These are phyloP conservation scores for Philonicus albiceps DNA, from an alignment of 2,888 invertebrate genomes.

Conservation along the genomic window DNA sequence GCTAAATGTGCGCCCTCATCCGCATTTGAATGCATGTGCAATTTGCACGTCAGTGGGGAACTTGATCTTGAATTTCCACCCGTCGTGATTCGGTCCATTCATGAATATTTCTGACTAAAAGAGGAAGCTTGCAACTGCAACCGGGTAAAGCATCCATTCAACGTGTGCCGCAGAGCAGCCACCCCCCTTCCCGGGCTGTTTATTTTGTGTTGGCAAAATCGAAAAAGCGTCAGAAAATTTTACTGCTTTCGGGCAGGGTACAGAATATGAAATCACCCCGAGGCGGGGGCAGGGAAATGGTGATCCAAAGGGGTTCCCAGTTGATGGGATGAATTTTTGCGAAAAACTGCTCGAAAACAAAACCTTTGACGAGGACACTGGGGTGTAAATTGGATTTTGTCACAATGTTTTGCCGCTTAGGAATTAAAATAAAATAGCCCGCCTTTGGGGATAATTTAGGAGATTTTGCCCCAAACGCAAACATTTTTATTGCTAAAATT, in stretches of 20 bases:
- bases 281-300: too few species aligned
- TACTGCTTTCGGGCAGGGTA: not conserved
- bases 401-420: not conserved
- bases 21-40: not conserved
- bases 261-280: constrained; percentile 5
- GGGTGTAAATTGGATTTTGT: not conserved
- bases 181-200: not conserved
- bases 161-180: not conserved
- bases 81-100: not conserved
- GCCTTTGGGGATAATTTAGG: not conserved
- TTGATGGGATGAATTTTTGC: not conserved
- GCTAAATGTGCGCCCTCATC: not conserved
- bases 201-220: not conserved
- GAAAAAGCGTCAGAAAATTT: constrained; percentile 6
- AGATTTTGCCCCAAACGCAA: not conserved
- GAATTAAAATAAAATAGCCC: not conserved
- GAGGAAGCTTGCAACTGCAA: not conserved
- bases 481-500: not conserved
- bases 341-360: not conserved
- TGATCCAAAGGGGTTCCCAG: too few species aligned
- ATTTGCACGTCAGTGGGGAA: constrained; percentile 4
- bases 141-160: not conserved
- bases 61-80: constrained; percentile 13
- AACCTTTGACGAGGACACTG: not conserved
- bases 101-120: not conserved